Percentiles rank a stretch among this genome's conserved stretches.
Evolutionary conservation across 1,140 invertebrate genomes (phyloP).

Genomic region (Contarinia nasturtii): DNA sequence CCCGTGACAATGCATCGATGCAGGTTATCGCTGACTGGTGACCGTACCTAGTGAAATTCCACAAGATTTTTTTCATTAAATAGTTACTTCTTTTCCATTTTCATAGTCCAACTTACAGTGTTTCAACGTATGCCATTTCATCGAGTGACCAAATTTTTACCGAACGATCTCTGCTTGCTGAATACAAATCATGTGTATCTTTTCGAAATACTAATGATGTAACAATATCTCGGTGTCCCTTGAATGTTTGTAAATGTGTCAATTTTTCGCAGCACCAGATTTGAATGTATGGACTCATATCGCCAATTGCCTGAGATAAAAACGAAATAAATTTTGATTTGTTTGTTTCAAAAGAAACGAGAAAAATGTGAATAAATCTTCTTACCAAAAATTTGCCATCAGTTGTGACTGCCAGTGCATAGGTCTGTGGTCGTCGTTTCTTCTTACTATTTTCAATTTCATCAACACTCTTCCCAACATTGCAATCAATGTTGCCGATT

Average conservation of each 20-base stretch:
- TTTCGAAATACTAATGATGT: slow-evolving; percentile 71
- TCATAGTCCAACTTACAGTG: slow-evolving; percentile 36
- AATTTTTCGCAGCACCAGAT: slow-evolving; percentile 68
- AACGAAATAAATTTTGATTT: no score
- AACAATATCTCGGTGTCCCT: slow-evolving; percentile 53
- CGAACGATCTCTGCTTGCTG: slow-evolving; percentile 60
- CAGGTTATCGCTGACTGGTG: slow-evolving; percentile 74
- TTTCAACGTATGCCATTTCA: slow-evolving; percentile 92
- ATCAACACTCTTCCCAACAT: slow-evolving; percentile 30
- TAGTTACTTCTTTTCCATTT: not conserved
- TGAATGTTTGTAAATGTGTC: slow-evolving; percentile 61
- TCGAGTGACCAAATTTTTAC: slow-evolving; percentile 88
- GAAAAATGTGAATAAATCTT: slow-evolving; percentile 3
- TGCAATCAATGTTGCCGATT: slow-evolving; percentile 13
- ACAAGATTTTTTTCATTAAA: slow-evolving; percentile 2
- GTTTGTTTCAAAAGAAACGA: no score
- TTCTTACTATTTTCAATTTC: slow-evolving; percentile 30
- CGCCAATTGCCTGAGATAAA: slow-evolving; percentile 39
- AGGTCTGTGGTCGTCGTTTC: slow-evolving; percentile 31
- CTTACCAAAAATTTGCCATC: slow-evolving; percentile 63
- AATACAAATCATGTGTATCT: slow-evolving; percentile 77
- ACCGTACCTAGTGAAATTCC: slow-evolving; percentile 43
- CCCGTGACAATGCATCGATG: slow-evolving; percentile 70
- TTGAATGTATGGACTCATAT: slow-evolving; percentile 53
- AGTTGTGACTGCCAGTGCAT: slow-evolving; percentile 56